Base-by-base conservation (phyloP, 2,888 invertebrate genomes). In the Eilema depressum region DNA sequence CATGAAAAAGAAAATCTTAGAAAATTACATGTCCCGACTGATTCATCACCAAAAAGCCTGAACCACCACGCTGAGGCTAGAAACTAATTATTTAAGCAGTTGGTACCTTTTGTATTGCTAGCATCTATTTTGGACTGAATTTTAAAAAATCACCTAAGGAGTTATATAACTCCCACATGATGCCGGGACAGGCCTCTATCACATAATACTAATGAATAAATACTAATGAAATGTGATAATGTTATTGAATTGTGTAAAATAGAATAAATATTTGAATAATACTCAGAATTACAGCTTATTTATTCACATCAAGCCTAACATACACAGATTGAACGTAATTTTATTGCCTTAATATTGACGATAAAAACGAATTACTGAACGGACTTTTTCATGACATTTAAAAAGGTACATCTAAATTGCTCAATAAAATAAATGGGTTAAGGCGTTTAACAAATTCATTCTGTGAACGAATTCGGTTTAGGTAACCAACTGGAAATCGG, bases 401-500 rank as follows among this genome's bases (percentile, higher is more conserved):
- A 78, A 77, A 81, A 77, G n/a, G 79, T 73, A 77, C 64, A 74
- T 81, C 73, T 73, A 79, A 85, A 80, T 80, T 75, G 69, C 74
- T 76, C 78, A 86, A 87, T 86, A 85, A 88, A 89, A 87, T 85
- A 85, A 89, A 89, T 87, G 85, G 83, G 76, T 78, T 75, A 81
- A 84, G 82, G 82, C 86, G 83, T 86, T 89, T 87, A 88, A 86
- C 86, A 86, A 89, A 91, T 89, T 89, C 86, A 89, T 91, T 86
- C 86, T 70, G 78, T 74, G 83, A 83, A 78, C 82, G 83, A 86
- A 88, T 89, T 87, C 82, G 83, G 86, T 85, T 83, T 84, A 87
- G 84, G 83, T 86, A 91, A 83, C 86, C 89, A 86, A 87, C 88
- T 89, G 92, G 91, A 92, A 92, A 87, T 83, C 77, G 73, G 82